These are phyloP conservation scores for Kryptopterus vitreolus DNA, from an alignment of 2,797 vertebrate genomes.

Conservation along the genomic window DNA sequence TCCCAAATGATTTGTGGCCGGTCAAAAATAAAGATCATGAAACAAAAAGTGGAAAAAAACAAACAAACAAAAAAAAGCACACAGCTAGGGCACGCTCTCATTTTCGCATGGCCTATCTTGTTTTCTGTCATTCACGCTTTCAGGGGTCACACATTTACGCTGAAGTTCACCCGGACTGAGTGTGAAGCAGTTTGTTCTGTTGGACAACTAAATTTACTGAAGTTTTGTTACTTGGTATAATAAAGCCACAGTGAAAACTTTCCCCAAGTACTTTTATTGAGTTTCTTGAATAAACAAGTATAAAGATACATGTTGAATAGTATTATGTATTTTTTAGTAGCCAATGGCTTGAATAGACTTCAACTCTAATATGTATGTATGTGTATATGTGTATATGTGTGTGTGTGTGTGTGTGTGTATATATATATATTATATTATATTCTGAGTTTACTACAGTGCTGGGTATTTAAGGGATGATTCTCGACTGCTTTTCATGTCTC, in stretches of 20 bases:
- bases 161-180: not conserved
- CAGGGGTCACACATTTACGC: not conserved
- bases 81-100: conserved; percentile 5
- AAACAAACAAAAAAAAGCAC: not conserved
- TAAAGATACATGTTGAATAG: not conserved
- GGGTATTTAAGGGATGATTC: too few species aligned
- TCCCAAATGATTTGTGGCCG: not conserved
- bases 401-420: too few species aligned
- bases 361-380: too few species aligned
- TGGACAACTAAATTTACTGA: not conserved
- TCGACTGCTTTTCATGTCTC: too few species aligned
- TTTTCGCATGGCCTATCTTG: not conserved
- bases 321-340: not conserved
- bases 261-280: not conserved
- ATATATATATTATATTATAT: too few species aligned
- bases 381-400: too few species aligned
- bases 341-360: too few species aligned
- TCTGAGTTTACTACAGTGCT: too few species aligned
- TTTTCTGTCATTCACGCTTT: not conserved
- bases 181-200: not conserved
- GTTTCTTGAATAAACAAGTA: not conserved
- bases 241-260: not conserved
- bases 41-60: not conserved
- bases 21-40: conserved; percentile 4
- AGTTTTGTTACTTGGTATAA: not conserved